Evolutionary conservation across 2,113 vertebrate species (phyloP), one percentile per base, ranked within the genome.

Genomic region (Microtus montanus): DNA sequence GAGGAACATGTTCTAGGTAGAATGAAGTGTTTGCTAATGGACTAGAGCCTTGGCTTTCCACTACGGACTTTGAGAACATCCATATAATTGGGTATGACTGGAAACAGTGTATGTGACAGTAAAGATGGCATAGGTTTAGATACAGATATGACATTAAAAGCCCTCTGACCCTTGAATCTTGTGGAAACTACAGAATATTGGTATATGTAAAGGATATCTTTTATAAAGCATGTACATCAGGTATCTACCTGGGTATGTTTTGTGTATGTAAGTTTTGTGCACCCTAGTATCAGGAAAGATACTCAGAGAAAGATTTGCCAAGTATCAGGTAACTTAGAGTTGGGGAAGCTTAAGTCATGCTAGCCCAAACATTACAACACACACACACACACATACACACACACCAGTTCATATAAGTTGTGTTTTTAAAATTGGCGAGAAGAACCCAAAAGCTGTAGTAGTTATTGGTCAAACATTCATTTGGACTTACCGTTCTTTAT

Each of bases 401-500:
- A 78, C 47, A 17, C 8, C 70, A 44, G 58, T 84, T 93, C 54
- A n/a, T 49, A 26, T 58, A 58, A 47, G 2, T 15, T 79, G 74
- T 80, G 41, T 63, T 87, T 64, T 77, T 83, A 94, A 84, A 61
- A 47, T 54, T 95, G 89, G 24, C 66, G 22, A 52, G 61, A 90
- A 92, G 44, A 92, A 90, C 38, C 6, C 33, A 47, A 74, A 49
- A 77, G 0, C 7, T 66, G 49, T 13, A 83, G 33, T 85, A 30
- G 35, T 35, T 63, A 80, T 89, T 83, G 44, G n/a, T 75, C 49
- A 73, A 90, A 10, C 19, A 92, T 28, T 22, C 26, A n/a, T 38
- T 74, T 82, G 63, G 58, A 96, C 97, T 98, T 83, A 98, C 97
- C 90, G 85, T 93, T 35, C 90, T 95, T 30, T 96, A 44, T 85